Evolutionary conservation across 2,113 vertebrate genomes (phyloP).

Genomic region (Myiozetetes cayanensis): DNA sequence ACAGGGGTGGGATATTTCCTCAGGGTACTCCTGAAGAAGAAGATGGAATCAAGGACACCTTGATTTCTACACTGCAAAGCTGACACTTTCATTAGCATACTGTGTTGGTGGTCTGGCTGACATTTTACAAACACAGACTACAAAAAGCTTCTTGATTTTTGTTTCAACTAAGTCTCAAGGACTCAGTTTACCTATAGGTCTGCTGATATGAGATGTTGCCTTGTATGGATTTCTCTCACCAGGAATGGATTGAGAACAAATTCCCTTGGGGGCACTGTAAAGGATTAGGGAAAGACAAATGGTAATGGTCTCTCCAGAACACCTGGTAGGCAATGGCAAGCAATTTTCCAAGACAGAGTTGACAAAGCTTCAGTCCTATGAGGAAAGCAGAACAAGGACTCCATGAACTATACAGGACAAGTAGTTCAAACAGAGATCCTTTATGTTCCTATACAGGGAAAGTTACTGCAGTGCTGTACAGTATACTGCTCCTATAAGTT

Average conservation of each 20-base stretch:
- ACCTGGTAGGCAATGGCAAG: rapidly evolving
- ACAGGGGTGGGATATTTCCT: not conserved
- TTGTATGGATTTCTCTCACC: not conserved
- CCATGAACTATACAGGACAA: not conserved
- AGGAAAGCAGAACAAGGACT: not conserved
- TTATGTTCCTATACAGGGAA: not conserved
- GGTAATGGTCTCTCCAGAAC: not conserved
- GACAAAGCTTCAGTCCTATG: not conserved
- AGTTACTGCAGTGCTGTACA: not conserved
- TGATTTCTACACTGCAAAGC: not conserved
- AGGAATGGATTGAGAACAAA: not conserved
- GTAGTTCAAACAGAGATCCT: not conserved
- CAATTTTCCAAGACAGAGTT: not conserved
- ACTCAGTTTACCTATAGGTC: not conserved
- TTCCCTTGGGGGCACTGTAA: not conserved
- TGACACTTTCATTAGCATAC: not conserved
- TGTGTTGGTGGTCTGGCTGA: not conserved
- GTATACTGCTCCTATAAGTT: not conserved
- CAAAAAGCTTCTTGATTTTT: not conserved
- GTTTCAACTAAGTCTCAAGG: not conserved
- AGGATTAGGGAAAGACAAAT: not conserved
- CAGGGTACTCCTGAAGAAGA: not conserved
- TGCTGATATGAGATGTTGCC: not conserved
- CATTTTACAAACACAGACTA: not conserved
- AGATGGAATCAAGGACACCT: not conserved